Percentiles rank a stretch among this genome's conserved stretches.
These are phyloP conservation scores for Myotis planiceps DNA, from an alignment of 2,797 vertebrate species.

Conservation along the genomic window DNA sequence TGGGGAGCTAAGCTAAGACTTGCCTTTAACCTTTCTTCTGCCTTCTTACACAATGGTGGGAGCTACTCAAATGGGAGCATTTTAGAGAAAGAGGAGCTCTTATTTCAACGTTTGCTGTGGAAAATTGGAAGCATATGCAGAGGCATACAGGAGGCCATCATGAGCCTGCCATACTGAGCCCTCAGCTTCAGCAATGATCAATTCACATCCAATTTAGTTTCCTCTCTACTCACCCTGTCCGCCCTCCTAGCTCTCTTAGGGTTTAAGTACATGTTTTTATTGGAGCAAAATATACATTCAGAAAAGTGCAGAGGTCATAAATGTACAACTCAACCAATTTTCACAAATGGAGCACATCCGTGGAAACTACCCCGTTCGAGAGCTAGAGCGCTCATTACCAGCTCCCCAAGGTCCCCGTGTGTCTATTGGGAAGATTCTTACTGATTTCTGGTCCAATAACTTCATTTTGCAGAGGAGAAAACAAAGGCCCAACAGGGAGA, in stretches of 20 bases:
- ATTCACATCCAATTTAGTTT: background rate
- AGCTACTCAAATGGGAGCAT: background rate
- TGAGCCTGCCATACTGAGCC: accelerated
- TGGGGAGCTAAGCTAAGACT: background rate
- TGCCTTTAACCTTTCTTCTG: background rate
- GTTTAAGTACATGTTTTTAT: background rate
- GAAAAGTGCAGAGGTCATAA: background rate
- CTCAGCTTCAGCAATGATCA: background rate
- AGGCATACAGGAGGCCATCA: background rate
- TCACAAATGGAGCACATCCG: background rate
- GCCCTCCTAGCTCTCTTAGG: background rate
- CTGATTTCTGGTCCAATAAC: background rate
- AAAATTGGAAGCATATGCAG: background rate
- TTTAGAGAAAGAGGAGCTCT: background rate
- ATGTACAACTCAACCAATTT: background rate
- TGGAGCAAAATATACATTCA: background rate
- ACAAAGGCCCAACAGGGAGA: background rate
- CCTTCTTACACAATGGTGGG: background rate
- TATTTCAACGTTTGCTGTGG: background rate
- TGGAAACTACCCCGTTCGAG: background rate
- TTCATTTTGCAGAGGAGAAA: background rate
- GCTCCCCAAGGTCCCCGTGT: accelerated
- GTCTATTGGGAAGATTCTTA: background rate
- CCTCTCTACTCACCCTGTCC: background rate
- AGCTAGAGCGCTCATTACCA: background rate